Evolutionary conservation across 2,797 vertebrate genomes (phyloP).

Genomic region (Malurus splendens): DNA sequence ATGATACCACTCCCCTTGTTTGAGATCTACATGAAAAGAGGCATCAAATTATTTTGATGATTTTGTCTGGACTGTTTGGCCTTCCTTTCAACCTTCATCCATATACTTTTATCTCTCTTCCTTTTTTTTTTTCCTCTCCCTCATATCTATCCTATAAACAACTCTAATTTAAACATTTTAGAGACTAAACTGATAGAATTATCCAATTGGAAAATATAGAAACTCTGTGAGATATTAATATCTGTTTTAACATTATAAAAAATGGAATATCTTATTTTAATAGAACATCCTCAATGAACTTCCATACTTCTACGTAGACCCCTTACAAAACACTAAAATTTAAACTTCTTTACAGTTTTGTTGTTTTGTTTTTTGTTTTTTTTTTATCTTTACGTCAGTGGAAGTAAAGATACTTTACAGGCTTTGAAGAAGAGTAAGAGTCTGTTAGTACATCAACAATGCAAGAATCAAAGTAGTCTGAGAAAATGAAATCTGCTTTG

Average conservation of each 20-base stretch:
- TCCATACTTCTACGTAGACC: not conserved
- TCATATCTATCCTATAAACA: not conserved
- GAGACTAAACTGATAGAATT: not conserved
- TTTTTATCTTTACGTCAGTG: not conserved
- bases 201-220: not conserved
- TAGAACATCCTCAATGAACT: not conserved
- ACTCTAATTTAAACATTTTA: not conserved
- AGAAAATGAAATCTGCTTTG: not conserved
- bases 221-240: not conserved
- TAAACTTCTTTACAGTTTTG: fast-evolving
- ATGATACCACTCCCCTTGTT: not conserved
- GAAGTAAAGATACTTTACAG: not conserved
- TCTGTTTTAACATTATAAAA: not conserved
- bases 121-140: not conserved
- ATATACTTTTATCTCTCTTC: not conserved
- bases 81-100: not conserved
- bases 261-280: not conserved
- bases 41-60: fast-evolving
- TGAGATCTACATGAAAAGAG: not conserved
- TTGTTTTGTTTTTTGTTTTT: not conserved
- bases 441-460: not conserved
- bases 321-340: not conserved
- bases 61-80: not conserved
- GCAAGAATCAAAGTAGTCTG: not conserved
- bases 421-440: not conserved